A percentile compares a stretch with the other conserved stretches of the same genome.
phyloP scores from a whole-genome alignment of 2,113 vertebrate species.

The Monarcha castaneiventris region DNA sequence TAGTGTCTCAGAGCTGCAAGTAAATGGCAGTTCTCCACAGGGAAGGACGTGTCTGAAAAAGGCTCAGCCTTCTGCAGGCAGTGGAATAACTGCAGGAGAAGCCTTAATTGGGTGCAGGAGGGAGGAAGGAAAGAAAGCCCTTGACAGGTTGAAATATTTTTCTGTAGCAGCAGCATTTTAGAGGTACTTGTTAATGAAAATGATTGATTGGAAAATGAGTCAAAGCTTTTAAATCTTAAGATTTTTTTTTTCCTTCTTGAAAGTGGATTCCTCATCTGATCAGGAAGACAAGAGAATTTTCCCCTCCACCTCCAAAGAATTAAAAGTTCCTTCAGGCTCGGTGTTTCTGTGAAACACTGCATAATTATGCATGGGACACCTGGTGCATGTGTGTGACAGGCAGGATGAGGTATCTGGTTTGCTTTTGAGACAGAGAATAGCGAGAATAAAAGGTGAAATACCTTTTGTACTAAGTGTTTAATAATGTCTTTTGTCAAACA shows the following conservation, averaged over 20 bases:
- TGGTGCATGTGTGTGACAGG: slow-evolving; percentile 24
- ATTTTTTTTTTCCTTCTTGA: background rate
- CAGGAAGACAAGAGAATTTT: slow-evolving; percentile 41
- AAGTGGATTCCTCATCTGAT: slow-evolving; percentile 38
- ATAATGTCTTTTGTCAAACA: slow-evolving; percentile 51
- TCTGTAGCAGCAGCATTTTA: slow-evolving; percentile 42
- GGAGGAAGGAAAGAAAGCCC: background rate
- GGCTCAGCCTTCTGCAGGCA: background rate
- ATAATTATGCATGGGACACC: background rate
- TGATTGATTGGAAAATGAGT: slow-evolving; percentile 68
- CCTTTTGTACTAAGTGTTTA: slow-evolving; percentile 21
- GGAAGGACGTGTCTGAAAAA: background rate
- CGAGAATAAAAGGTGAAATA: background rate
- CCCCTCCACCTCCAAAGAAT: background rate
- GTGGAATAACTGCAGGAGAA: slow-evolving; percentile 43
- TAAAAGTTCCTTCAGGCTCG: slow-evolving; percentile 31
- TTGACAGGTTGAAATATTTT: slow-evolving; percentile 62
- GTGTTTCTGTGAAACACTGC: background rate
- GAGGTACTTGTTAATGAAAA: slow-evolving; percentile 53
- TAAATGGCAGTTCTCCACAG: slow-evolving; percentile 30
- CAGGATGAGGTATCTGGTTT: background rate
- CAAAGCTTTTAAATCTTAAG: slow-evolving; percentile 63
- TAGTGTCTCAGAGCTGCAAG: background rate
- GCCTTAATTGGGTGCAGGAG: slow-evolving; percentile 32
- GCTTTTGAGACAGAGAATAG: background rate